phyloP scores from a whole-genome alignment of 2,888 invertebrate species.

The Diabrotica balteata region DNA sequence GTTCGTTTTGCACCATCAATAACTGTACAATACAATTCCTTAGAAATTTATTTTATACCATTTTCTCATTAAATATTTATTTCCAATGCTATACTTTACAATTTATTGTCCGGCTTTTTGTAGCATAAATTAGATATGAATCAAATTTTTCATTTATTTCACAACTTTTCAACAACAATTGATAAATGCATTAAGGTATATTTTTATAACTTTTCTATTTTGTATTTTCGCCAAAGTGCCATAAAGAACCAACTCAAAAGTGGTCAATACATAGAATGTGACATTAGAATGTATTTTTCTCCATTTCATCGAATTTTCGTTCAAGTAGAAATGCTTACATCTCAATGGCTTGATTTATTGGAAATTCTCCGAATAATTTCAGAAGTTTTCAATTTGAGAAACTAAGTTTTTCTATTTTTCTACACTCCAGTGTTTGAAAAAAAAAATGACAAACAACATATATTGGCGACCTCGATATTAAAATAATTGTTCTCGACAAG shows the following conservation, averaged over 20 bases:
- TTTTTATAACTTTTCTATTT: conserved; percentile 24
- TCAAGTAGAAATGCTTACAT: conserved; percentile 42
- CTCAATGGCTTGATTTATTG: conserved; percentile 42
- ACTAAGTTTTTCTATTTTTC: background rate
- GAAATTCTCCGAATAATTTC: conserved; percentile 33
- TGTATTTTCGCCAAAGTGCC: conserved; percentile 23
- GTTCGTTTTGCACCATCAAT: too few relatives aligned
- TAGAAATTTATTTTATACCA: too few relatives aligned
- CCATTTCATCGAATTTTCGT: conserved; percentile 39
- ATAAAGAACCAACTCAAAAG: conserved; percentile 25
- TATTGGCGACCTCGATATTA: too few relatives aligned
- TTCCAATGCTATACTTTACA: too few relatives aligned
- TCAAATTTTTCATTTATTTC: too few relatives aligned
- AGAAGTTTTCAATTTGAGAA: conserved; percentile 38
- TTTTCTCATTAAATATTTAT: too few relatives aligned
- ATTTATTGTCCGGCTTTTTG: too few relatives aligned
- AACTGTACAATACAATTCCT: too few relatives aligned
- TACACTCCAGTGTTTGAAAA: too few relatives aligned
- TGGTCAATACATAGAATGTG: conserved; percentile 33
- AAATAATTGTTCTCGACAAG: too few relatives aligned
- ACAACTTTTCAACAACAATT: conserved; percentile 7
- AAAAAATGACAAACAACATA: too few relatives aligned
- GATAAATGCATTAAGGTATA: conserved; percentile 21
- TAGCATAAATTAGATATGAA: too few relatives aligned
- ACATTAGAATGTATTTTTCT: conserved; percentile 34